Evolutionary conservation across 2,888 invertebrate species (phyloP).

Genomic region (Polia nebulosa): DNA sequence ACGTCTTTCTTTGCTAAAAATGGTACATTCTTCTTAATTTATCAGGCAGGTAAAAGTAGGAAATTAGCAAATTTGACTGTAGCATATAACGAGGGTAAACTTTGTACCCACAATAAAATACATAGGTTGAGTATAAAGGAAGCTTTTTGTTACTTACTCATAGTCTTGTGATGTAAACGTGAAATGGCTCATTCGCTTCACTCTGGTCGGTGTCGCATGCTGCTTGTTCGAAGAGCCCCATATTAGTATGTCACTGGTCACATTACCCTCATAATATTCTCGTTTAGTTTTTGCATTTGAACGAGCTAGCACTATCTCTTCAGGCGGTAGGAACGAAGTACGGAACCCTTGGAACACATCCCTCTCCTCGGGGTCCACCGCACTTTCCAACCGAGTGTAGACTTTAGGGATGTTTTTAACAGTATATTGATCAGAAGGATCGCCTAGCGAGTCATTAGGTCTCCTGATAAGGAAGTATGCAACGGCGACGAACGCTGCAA

Average conservation of each 20-base stretch:
- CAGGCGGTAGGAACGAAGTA: slow-evolving; percentile 92
- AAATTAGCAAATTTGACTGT: neutral
- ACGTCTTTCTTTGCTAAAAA: slow-evolving; percentile 66
- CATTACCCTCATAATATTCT: slow-evolving; percentile 75
- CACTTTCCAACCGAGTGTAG: slow-evolving; percentile 81
- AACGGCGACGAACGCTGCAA: slow-evolving; percentile 71
- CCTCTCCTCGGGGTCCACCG: slow-evolving; percentile 89
- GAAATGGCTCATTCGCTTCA: slow-evolving; percentile 82
- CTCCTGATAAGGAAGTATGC: slow-evolving; percentile 76
- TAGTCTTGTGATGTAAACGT: slow-evolving; percentile 77
- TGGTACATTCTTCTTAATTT: neutral
- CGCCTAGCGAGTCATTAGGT: slow-evolving; percentile 76
- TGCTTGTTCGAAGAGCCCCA: slow-evolving; percentile 74
- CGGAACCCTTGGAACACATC: slow-evolving; percentile 92
- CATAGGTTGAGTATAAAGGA: neutral
- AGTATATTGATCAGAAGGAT: slow-evolving; percentile 82
- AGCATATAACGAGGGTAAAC: neutral
- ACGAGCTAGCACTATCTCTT: slow-evolving; percentile 86
- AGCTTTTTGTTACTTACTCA: slow-evolving; percentile 76
- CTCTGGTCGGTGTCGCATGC: slow-evolving; percentile 72
- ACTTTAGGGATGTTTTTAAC: slow-evolving; percentile 82
- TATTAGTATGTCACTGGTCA: slow-evolving; percentile 78
- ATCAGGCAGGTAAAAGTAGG: neutral
- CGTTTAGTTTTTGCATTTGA: slow-evolving; percentile 66
- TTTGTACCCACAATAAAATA: neutral